Base-by-base conservation (phyloP, 1,140 invertebrate species). In the Drosophila guanche region DNA sequence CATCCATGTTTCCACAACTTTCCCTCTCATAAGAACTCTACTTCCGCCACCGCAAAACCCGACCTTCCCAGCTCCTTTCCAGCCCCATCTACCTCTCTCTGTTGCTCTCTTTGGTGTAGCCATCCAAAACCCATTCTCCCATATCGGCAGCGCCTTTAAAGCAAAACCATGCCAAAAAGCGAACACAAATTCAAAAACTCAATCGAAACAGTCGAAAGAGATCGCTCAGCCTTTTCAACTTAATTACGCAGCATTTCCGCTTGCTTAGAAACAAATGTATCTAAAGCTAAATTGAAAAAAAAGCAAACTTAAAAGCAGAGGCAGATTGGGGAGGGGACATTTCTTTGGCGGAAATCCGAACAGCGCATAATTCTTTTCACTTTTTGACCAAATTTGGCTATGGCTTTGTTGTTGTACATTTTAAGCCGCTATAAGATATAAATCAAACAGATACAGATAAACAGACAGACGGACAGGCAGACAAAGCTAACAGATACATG, bases 291-390 rank as follows among this genome's bases (percentile, higher is more conserved):
- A 73, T 83, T 73, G 47, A 75, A 68, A 53, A 22, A 52, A 59
- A 48, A 37, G 42, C 8, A 54, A 54, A 42, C 42, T 27, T 20
- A 47, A 61, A 47, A 33, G n/a, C 27, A 54, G n/a, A n/a, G n/a
- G n/a, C n/a, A n/a, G n/a, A n/a, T n/a, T n/a, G 16, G 16, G 16
- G 16, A 20, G 22, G 29, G 54, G 23, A 73, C 67, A 84, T 86
- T 85, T 85, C 81, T 85, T 85, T 88, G 51, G 53, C 79, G 83
- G 83, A 88, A 83, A 69, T 83, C 63, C 70, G 59, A 75, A 74
- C 60, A 20, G 62, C 76, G 69, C 65, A 81, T 79, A 76, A 81
- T 88, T 81, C 75, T 88, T 88, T 88, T 88, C 84, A 88, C 83
- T 79, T 79, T 79, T 83, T 88, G 55, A 75, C 83, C 83, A 79